phyloP scores from a whole-genome alignment of 2,797 vertebrate species.

The Macropodus opercularis region DNA sequence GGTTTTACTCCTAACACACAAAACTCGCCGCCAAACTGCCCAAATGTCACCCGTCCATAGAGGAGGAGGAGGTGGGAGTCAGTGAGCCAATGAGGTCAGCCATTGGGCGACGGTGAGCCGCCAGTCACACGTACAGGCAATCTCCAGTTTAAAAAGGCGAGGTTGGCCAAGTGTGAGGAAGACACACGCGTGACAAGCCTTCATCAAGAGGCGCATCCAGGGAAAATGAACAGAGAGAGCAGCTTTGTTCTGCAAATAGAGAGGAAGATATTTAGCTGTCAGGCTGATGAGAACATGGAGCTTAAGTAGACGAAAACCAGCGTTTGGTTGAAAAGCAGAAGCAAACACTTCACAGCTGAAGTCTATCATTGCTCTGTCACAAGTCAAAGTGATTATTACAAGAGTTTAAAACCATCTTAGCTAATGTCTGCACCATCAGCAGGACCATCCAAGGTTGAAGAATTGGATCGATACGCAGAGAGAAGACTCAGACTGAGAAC shows the following conservation, averaged over 20 bases:
- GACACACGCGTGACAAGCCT: slow-evolving; percentile 69
- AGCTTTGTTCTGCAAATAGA: neutral
- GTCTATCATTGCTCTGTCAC: neutral
- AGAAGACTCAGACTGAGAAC: neutral
- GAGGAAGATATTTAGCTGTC: slow-evolving; percentile 10
- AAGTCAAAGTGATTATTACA: neutral
- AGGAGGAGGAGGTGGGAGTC: slow-evolving; percentile 39
- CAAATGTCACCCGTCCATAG: slow-evolving; percentile 73
- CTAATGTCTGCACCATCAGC: neutral
- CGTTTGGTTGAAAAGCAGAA: slow-evolving; percentile 27
- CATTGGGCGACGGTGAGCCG: slow-evolving; percentile 40
- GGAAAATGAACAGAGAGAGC: slow-evolving; percentile 18
- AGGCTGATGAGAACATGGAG: neutral
- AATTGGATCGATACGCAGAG: neutral
- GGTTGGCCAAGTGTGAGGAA: neutral
- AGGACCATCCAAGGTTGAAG: neutral
- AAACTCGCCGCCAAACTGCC: slow-evolving; percentile 65
- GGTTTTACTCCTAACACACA: slow-evolving; percentile 69
- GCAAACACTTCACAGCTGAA: no score
- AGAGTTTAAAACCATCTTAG: neutral
- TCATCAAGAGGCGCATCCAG: slow-evolving; percentile 72
- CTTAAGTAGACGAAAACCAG: slow-evolving; percentile 34
- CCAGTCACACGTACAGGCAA: neutral
- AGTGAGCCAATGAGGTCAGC: neutral
- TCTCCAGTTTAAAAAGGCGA: slow-evolving; percentile 58